Evolutionary conservation across 2,113 vertebrate genomes (phyloP).

Genomic region (Morone chrysops): DNA sequence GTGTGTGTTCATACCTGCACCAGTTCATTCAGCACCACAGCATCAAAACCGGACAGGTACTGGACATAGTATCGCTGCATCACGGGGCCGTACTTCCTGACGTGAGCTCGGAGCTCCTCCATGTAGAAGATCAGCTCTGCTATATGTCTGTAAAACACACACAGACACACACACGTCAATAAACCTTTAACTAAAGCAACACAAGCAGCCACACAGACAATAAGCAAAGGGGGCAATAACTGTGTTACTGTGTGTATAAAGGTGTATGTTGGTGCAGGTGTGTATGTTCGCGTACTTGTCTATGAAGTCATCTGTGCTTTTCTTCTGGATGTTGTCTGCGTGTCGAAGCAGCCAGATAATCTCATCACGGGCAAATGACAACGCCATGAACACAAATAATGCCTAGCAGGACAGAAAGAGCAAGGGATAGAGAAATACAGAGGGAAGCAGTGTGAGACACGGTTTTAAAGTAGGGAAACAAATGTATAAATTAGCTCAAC

Average conservation of each 20-base stretch:
- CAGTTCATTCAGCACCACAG: constrained; percentile 97
- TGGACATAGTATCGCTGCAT: constrained; percentile 99
- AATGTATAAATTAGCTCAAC: neutral
- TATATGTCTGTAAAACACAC: constrained; percentile 87
- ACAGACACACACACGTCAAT: neutral
- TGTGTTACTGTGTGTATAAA: neutral
- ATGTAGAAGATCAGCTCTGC: constrained; percentile 99
- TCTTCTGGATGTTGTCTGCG: constrained; percentile 99
- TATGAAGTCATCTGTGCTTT: constrained; percentile 98
- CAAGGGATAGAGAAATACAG: neutral
- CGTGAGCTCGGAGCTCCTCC: constrained; percentile 97
- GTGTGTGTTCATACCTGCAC: constrained; percentile 88
- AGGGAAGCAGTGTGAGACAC: neutral
- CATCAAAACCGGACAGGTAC: constrained; percentile 98
- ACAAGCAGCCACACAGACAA: neutral
- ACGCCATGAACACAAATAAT: constrained; percentile 98
- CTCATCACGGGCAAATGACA: constrained; percentile 98
- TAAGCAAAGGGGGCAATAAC: neutral
- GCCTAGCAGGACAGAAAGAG: constrained; percentile 81
- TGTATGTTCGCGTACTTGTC: constrained; percentile 86
- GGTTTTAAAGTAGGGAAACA: neutral
- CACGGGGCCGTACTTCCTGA: constrained; percentile 96
- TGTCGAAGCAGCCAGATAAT: constrained; percentile 99
- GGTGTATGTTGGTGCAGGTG: rapidly evolving
- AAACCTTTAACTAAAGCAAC: neutral